Evolutionary conservation across 2,797 vertebrate genomes (phyloP).

Genomic region (Gila robusta): DNA sequence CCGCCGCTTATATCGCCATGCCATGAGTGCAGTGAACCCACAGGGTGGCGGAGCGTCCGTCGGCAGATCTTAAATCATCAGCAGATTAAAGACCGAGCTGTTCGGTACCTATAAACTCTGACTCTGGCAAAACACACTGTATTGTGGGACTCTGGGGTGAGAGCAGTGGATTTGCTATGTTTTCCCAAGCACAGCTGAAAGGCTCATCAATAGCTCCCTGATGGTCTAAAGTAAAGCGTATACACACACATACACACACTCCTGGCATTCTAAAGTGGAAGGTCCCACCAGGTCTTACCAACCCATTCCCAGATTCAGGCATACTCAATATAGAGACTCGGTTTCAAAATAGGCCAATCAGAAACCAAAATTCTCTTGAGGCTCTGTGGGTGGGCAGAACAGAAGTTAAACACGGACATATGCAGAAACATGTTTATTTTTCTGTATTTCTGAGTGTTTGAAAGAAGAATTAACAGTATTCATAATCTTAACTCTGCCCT

Average conservation of each 20-base stretch:
- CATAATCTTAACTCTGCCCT: constrained; percentile 8
- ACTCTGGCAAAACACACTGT: constrained; percentile 49
- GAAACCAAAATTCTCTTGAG: constrained; percentile 23
- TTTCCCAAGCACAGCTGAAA: constrained; percentile 63
- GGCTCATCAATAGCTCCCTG: constrained; percentile 57
- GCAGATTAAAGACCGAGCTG: constrained; percentile 52
- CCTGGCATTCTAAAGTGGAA: constrained; percentile 54
- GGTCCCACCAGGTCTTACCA: constrained; percentile 23
- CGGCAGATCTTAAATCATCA: constrained; percentile 59
- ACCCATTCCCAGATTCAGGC: constrained; percentile 36
- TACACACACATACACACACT: constrained; percentile 31
- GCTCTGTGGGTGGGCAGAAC: constrained; percentile 30
- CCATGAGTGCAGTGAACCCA: constrained; percentile 25
- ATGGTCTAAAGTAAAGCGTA: constrained; percentile 45
- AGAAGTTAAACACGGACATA: constrained; percentile 14
- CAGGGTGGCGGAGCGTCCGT: constrained; percentile 44
- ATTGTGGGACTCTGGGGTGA: constrained; percentile 49
- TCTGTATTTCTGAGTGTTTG: not conserved
- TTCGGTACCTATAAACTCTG: constrained; percentile 56
- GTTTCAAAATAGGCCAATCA: constrained; percentile 21
- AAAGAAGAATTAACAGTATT: not conserved
- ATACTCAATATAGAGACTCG: constrained; percentile 25
- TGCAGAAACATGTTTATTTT: constrained; percentile 6
- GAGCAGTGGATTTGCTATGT: constrained; percentile 44
- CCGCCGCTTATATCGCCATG: constrained; percentile 15